phyloP scores from a whole-genome alignment of 2,888 invertebrate species.

The Coelinius sp. region DNA sequence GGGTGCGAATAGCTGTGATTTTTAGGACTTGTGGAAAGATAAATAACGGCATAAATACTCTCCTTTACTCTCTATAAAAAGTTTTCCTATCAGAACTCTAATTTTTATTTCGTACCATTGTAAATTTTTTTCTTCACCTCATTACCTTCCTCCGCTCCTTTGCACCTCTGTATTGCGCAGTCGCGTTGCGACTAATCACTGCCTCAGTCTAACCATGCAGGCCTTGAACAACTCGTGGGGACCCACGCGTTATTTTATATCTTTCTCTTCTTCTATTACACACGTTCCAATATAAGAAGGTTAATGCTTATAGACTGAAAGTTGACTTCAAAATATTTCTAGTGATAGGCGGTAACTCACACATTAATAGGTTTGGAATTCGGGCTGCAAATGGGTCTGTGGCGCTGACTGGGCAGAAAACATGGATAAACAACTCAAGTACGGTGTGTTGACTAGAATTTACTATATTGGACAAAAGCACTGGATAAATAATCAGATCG shows the following conservation, averaged over 20 bases:
- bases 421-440: slow-evolving; percentile 68
- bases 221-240: slow-evolving; percentile 66
- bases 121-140: slow-evolving; percentile 23
- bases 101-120: slow-evolving; percentile 17
- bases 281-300: neutral
- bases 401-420: slow-evolving; percentile 61
- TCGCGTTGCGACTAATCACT: slow-evolving; percentile 52
- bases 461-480: neutral
- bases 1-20: neutral
- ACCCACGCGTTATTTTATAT: slow-evolving; percentile 60
- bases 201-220: slow-evolving; percentile 62
- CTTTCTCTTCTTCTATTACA: slow-evolving; percentile 29
- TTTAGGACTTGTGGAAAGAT: no score
- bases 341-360: slow-evolving; percentile 27
- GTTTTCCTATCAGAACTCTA: neutral
- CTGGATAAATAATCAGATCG: no score
- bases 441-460: slow-evolving; percentile 51
- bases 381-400: slow-evolving; percentile 26
- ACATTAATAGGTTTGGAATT: neutral
- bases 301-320: slow-evolving; percentile 3
- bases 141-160: slow-evolving; percentile 46
- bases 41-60: no score
- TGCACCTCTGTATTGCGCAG: slow-evolving; percentile 54
- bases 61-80: neutral
- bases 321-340: neutral